phyloP scores from a whole-genome alignment of 2,888 invertebrate genomes.

The Cyclophora punctaria region DNA sequence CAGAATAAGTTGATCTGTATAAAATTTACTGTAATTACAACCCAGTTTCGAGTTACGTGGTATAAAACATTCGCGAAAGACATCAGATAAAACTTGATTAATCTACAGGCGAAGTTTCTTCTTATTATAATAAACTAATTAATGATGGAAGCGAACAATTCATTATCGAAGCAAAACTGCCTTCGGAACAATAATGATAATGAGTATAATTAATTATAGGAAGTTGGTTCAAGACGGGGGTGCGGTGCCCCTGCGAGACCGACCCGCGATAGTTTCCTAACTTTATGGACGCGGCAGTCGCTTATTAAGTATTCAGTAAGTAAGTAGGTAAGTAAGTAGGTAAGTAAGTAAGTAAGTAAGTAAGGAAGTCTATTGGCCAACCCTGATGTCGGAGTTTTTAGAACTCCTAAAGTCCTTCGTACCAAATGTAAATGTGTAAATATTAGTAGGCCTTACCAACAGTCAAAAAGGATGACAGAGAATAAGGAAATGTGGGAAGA shows the following conservation, averaged over 20 bases:
- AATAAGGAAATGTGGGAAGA: no score
- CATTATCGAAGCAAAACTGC: constrained; percentile 75
- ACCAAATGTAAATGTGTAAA: no score
- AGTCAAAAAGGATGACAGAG: no score
- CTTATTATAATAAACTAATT: constrained; percentile 76
- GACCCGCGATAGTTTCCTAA: constrained; percentile 16
- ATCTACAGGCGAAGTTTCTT: constrained; percentile 64
- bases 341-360: no score
- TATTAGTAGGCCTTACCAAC: no score
- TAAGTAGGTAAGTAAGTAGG: no score
- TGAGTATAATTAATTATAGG: constrained; percentile 75
- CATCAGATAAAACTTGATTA: constrained; percentile 72
- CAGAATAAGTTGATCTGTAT: no score
- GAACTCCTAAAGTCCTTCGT: no score
- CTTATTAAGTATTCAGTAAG: no score
- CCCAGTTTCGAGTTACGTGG: neutral
- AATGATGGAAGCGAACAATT: constrained; percentile 73
- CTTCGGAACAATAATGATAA: constrained; percentile 75
- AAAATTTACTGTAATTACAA: no score
- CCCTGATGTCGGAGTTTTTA: no score
- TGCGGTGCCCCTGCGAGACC: constrained; percentile 31
- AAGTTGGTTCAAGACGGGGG: constrained; percentile 69
- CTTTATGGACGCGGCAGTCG: constrained; percentile 31
- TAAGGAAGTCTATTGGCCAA: no score
- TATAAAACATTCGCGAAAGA: constrained; percentile 15